Evolutionary conservation across 2,113 vertebrate species (phyloP).

Genomic region (Cryptomyrus ogoouensis): DNA sequence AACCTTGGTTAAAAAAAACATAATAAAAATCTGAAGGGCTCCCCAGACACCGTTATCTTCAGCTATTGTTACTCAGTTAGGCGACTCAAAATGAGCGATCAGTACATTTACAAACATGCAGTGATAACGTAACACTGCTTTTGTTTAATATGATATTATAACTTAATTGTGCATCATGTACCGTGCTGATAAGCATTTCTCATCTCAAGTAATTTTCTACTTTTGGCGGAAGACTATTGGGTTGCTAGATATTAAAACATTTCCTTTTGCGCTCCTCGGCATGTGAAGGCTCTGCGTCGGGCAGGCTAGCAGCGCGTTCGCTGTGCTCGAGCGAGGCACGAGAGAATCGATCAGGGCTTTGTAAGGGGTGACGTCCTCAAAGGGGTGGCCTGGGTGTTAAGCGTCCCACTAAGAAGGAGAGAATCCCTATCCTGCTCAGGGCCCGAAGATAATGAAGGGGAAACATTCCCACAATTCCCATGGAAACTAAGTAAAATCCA

Average conservation of each 20-base stretch:
- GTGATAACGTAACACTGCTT: not conserved
- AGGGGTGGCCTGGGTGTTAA: not conserved
- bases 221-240: not conserved
- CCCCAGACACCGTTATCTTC: not conserved
- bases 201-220: not conserved
- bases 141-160: constrained; percentile 4
- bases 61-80: not conserved
- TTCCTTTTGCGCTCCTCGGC: not conserved
- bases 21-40: not conserved
- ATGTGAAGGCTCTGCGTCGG: not conserved
- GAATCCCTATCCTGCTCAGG: not conserved
- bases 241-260: not conserved
- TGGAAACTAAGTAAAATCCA: not conserved
- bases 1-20: not conserved
- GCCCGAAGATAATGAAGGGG: not conserved
- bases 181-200: not conserved
- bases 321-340: not conserved
- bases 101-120: not conserved
- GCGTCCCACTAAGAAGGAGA: not conserved
- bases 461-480: not conserved
- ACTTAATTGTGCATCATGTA: not conserved
- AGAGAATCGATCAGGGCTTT: not conserved
- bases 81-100: not conserved
- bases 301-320: not conserved
- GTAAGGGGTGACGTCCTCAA: constrained; percentile 18